A percentile compares a stretch with the other conserved stretches of the same genome.
Conservation (phyloP, 2,888 invertebrate species). For the Amiota minor region DNA sequence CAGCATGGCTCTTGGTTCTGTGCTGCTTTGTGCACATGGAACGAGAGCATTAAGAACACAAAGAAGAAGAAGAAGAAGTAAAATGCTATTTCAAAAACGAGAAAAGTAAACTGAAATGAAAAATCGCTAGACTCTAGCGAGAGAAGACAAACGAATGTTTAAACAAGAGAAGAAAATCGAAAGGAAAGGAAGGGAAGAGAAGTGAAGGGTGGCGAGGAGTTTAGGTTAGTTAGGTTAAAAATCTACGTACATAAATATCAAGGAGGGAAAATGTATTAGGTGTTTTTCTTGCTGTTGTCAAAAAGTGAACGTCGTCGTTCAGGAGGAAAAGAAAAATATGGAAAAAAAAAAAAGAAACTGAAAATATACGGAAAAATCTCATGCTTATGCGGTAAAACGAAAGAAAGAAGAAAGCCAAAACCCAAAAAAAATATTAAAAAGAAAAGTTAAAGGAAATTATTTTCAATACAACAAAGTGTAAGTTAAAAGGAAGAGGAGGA, state of each 20-base stretch:
- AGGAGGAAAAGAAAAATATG: too few relatives aligned
- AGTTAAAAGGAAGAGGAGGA: not conserved
- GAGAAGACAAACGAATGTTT: too few relatives aligned
- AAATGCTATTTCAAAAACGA: slow-evolving; percentile 47
- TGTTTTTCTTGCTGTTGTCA: too few relatives aligned
- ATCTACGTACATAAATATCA: too few relatives aligned
- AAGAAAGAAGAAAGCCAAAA: not conserved
- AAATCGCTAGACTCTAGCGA: too few relatives aligned
- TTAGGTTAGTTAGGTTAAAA: too few relatives aligned
- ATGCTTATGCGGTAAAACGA: not conserved
- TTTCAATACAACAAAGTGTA: slow-evolving; percentile 22
- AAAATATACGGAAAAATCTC: not conserved
- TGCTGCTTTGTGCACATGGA: slow-evolving; percentile 27
- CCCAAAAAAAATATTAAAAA: slow-evolving; percentile 12
- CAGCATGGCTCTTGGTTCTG: not conserved
- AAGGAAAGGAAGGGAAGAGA: too few relatives aligned
- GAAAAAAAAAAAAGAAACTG: too few relatives aligned
- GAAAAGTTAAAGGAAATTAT: slow-evolving; percentile 29
- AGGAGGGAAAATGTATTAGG: too few relatives aligned
- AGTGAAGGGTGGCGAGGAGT: too few relatives aligned
- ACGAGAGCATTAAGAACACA: slow-evolving; percentile 42
- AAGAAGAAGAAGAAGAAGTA: slow-evolving; percentile 35
- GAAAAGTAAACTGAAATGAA: not conserved
- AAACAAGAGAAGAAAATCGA: too few relatives aligned
- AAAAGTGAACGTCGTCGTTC: too few relatives aligned